phyloP scores from a whole-genome alignment of 2,797 vertebrate genomes.

The Amblyraja radiata region DNA sequence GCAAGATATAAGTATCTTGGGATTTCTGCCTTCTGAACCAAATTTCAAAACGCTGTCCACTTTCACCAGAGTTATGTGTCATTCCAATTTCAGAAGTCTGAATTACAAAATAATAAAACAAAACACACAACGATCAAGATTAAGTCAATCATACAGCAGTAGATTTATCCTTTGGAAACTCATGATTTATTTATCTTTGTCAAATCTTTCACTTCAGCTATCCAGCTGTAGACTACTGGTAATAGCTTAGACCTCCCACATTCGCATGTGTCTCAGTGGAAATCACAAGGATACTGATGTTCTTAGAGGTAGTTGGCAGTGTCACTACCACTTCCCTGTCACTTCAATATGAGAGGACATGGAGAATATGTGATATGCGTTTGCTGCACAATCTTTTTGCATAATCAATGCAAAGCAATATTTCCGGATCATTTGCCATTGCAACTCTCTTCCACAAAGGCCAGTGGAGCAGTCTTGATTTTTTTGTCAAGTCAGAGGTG shows the following conservation, averaged over 20 bases:
- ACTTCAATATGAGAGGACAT: not conserved
- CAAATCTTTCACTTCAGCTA: too few relatives aligned
- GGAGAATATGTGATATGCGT: too few relatives aligned
- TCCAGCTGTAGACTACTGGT: too few relatives aligned
- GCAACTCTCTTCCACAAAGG: too few relatives aligned
- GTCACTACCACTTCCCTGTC: too few relatives aligned
- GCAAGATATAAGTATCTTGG: slow-evolving; percentile 68
- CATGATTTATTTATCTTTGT: not conserved
- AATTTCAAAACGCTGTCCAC: slow-evolving; percentile 72
- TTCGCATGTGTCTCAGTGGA: too few relatives aligned
- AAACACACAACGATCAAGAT: not conserved
- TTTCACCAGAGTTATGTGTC: slow-evolving; percentile 70
- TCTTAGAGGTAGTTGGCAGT: too few relatives aligned
- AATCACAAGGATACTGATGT: too few relatives aligned
- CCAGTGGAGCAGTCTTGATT: too few relatives aligned
- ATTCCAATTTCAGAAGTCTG: slow-evolving; percentile 73
- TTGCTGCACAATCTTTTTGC: not conserved
- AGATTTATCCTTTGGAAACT: not conserved
- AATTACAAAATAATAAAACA: not conserved
- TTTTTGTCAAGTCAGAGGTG: too few relatives aligned
- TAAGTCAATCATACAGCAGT: not conserved
- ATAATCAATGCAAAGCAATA: not conserved
- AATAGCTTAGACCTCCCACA: too few relatives aligned
- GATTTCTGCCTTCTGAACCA: slow-evolving; percentile 74
- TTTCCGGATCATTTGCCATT: not conserved